phyloP scores from a whole-genome alignment of 2,888 invertebrate genomes.

The Lithophane socia region DNA sequence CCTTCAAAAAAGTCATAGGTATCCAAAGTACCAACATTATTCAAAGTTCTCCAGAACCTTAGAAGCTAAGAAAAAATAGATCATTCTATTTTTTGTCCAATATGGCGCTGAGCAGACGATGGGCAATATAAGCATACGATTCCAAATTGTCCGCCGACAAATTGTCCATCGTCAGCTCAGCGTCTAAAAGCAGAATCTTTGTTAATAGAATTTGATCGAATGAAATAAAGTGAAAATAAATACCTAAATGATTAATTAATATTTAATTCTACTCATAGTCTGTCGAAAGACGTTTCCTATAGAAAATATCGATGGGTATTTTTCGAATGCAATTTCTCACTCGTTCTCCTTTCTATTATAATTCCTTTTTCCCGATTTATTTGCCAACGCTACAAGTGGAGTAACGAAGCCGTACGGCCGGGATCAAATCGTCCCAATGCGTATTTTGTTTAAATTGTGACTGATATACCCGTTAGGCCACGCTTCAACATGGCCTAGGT shows the following conservation, averaged over 20 bases:
- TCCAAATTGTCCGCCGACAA: no score
- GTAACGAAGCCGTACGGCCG: constrained; percentile 82
- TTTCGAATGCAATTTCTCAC: not conserved
- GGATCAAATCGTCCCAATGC: constrained; percentile 81
- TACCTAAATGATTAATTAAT: no score
- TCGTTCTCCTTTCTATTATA: not conserved
- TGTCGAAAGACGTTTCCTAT: no score
- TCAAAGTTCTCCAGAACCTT: no score
- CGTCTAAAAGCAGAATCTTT: not conserved
- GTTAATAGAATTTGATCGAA: not conserved
- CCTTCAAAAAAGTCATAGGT: not conserved
- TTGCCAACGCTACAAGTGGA: constrained; percentile 76
- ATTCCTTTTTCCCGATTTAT: constrained; percentile 33
- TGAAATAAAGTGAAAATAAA: not conserved
- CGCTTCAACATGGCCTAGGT: constrained; percentile 69
- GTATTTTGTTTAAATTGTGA: constrained; percentile 89
- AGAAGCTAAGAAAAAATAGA: not conserved
- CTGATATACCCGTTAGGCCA: constrained; percentile 83
- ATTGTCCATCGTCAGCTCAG: no score
- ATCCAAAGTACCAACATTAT: not conserved
- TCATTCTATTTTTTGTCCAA: not conserved
- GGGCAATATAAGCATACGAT: no score
- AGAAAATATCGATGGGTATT: no score
- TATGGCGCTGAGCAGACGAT: not conserved
- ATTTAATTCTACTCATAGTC: not conserved